Conservation (phyloP, 2,113 vertebrate species). For the Carassius auratus region DNA sequence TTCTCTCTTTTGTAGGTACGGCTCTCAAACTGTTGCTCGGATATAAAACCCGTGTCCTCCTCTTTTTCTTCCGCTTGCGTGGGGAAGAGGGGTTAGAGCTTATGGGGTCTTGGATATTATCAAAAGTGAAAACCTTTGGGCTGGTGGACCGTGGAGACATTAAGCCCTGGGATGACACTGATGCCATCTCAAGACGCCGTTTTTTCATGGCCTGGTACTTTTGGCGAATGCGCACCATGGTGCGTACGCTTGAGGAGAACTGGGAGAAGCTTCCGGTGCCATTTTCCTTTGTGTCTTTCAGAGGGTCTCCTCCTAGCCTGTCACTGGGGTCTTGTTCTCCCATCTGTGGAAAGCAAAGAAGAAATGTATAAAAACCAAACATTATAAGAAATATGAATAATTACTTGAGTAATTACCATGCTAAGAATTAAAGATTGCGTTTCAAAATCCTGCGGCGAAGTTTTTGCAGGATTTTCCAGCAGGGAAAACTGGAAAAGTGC, state of each 20-base stretch:
- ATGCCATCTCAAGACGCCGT: slow-evolving; percentile 64
- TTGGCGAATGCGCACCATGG: slow-evolving; percentile 84
- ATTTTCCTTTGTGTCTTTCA: slow-evolving; percentile 15
- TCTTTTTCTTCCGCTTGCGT: slow-evolving; percentile 75
- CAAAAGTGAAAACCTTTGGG: slow-evolving; percentile 91
- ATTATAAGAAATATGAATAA: not conserved
- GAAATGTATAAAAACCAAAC: not conserved
- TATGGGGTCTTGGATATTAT: slow-evolving; percentile 61
- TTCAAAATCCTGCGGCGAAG: no score
- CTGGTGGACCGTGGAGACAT: slow-evolving; percentile 57
- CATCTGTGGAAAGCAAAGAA: slow-evolving; percentile 50
- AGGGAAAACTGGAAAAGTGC: no score
- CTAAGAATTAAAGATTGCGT: no score
- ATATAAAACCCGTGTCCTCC: slow-evolving; percentile 79
- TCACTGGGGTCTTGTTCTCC: slow-evolving; percentile 30
- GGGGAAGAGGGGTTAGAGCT: not conserved
- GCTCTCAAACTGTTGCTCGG: slow-evolving; percentile 73
- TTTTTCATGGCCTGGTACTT: slow-evolving; percentile 80
- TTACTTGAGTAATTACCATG: no score
- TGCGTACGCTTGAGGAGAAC: slow-evolving; percentile 78
- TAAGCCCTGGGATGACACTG: not conserved
- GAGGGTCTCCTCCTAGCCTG: slow-evolving; percentile 7
- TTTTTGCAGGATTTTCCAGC: no score
- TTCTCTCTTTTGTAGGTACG: slow-evolving; percentile 78
- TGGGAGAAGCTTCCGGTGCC: slow-evolving; percentile 58